Percentiles rank a stretch among this genome's conserved stretches.
Conservation (phyloP, 2,113 vertebrate species). For the Pomatostomus ruficeps region DNA sequence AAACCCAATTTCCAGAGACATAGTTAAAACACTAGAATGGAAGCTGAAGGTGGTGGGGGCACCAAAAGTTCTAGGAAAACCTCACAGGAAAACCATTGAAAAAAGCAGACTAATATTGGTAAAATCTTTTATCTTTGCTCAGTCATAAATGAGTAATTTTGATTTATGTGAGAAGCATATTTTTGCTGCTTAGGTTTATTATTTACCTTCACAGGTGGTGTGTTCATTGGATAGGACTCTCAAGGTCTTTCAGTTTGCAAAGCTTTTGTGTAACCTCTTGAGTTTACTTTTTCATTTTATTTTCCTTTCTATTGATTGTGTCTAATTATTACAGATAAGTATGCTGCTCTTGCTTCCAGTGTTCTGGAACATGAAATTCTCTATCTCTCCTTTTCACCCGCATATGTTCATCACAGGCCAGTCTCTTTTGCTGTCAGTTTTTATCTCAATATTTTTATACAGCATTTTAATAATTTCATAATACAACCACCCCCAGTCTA, state of each 20-base stretch:
- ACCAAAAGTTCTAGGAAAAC: neutral
- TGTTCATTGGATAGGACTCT: neutral
- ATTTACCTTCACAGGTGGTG: neutral
- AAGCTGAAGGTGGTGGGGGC: accelerated
- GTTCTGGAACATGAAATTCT: neutral
- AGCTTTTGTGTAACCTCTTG: neutral
- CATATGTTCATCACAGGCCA: neutral
- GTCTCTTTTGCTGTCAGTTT: neutral
- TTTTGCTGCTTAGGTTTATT: neutral
- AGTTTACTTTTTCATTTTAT: neutral
- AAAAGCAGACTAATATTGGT: neutral
- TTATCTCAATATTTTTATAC: neutral
- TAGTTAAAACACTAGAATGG: neutral
- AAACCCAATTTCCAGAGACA: neutral
- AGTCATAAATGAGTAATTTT: neutral
- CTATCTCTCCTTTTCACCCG: neutral
- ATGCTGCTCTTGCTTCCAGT: neutral
- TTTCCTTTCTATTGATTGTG: neutral
- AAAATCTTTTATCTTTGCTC: neutral
- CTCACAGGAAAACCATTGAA: neutral
- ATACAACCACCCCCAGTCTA: neutral
- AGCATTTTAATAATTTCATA: neutral
- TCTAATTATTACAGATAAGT: neutral
- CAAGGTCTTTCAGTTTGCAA: neutral
- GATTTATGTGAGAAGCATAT: neutral